Evolutionary conservation across 2,797 vertebrate species (phyloP).

Genomic region (Tangara arthus): DNA sequence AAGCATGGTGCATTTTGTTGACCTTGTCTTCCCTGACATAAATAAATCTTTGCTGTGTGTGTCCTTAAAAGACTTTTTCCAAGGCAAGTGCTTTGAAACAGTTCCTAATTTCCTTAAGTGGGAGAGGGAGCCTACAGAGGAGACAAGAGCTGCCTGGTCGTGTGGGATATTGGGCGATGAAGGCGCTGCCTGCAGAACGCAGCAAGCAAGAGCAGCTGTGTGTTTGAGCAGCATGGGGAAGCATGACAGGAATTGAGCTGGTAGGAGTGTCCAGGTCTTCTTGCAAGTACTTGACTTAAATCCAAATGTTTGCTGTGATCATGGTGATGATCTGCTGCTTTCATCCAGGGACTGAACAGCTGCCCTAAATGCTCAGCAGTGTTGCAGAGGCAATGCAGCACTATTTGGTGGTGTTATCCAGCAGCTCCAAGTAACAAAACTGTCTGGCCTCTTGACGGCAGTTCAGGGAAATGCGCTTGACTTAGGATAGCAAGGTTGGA

Average conservation of each 20-base stretch:
- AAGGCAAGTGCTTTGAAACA: neutral
- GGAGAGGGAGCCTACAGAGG: neutral
- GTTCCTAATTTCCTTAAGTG: neutral
- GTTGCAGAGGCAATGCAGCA: neutral
- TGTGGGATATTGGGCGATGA: neutral
- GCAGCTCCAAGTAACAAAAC: neutral
- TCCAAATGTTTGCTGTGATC: neutral
- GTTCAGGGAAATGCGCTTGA: neutral
- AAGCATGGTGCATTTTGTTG: neutral
- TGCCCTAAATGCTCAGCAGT: neutral
- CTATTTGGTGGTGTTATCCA: rapidly evolving
- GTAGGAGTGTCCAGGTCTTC: neutral
- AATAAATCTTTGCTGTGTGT: neutral
- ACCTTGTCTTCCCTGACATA: neutral
- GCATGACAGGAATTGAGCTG: neutral
- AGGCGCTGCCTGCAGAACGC: neutral
- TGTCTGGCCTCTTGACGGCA: neutral
- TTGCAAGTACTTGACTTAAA: neutral
- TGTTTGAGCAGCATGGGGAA: neutral
- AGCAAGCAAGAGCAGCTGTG: neutral
- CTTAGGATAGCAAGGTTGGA: neutral
- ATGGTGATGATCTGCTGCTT: neutral
- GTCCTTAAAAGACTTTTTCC: neutral
- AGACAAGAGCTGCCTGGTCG: neutral
- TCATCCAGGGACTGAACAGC: neutral